Evolutionary conservation across 2,888 invertebrate genomes (phyloP), one percentile per base, ranked within the genome.

Genomic region (Polydrusus pterygomalis): DNA sequence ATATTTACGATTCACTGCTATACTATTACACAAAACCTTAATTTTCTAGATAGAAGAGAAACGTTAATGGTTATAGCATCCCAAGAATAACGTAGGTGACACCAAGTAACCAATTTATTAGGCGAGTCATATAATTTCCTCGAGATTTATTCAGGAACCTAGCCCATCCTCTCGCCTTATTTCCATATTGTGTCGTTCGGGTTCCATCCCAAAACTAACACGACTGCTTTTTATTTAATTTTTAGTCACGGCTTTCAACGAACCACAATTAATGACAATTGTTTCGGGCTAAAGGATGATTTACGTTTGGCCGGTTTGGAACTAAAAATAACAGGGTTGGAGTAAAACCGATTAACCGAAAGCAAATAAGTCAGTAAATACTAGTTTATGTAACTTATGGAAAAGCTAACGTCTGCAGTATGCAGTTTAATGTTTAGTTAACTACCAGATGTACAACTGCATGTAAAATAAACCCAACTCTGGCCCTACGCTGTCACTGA

Each of bases 191-290:
- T 30, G 65, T 34, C 30, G 45, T 30, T n/a, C 45, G 45, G 43
- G 20, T 30, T 47, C 45, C 30, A n/a, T 30, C 30, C 65, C 51
- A 65, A 65, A 65, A 65, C 65, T 49, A 65, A 65, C 65, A 65
- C 65, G 49, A 43, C 34, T 38, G 18, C 49, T 49, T 65, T 49
- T 49, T 65, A 47, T 65, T 65, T 65, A 65, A 65, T 65, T 65
- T 65, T 65, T 47, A 65, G 65, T 65, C 51, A 49, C 71, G 71
- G 34, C 18, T 71, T 71, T 71, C 63, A 70, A 62, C 71, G 40
- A 20, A 20, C 47, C 15, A 71, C 49, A 71, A 71, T 71, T 71
- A 71, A 71, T 62, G 71, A 71, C 63, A 63, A 49, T 70, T 62
- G 60, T 70, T 70, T 60, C 58, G 25, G 70, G 63, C 71, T 63